Evolutionary conservation across 2,797 vertebrate genomes (phyloP).

Genomic region (Poeciliopsis turneri): DNA sequence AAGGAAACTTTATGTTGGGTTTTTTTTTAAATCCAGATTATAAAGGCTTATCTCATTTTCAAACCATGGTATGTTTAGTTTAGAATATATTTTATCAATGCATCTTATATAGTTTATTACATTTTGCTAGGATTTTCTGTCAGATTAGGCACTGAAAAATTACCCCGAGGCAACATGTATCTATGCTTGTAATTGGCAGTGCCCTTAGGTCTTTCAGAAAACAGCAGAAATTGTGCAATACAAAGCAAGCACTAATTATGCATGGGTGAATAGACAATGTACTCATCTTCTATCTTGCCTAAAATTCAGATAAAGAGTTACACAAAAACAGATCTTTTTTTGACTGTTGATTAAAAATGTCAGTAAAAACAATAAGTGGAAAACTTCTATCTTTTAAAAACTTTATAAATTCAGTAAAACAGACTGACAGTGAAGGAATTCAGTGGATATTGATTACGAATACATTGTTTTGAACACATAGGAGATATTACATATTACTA

Average conservation of each 20-base stretch:
- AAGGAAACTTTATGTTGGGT: not conserved
- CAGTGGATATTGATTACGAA: not conserved
- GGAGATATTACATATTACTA: not conserved
- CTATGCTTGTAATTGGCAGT: not conserved
- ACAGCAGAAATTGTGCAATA: not conserved
- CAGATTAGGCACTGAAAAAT: not conserved
- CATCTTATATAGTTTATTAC: not conserved
- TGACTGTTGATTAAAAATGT: not conserved
- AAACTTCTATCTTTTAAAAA: not conserved
- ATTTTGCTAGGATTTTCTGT: not conserved
- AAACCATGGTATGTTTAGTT: not conserved
- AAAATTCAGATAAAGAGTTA: not conserved
- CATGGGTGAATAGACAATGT: not conserved
- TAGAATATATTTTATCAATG: not conserved
- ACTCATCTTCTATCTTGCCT: not conserved
- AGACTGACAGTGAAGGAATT: not conserved
- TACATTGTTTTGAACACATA: not conserved
- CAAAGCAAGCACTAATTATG: not conserved
- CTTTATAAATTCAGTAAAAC: not conserved
- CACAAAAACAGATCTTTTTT: not conserved
- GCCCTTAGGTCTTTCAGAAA: not conserved
- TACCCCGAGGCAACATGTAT: not conserved
- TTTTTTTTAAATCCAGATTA: not conserved
- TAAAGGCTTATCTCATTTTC: not conserved
- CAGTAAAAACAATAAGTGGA: not conserved